These are phyloP conservation scores for Salvator merianae DNA, from an alignment of 2,113 vertebrate species.

Conservation along the genomic window DNA sequence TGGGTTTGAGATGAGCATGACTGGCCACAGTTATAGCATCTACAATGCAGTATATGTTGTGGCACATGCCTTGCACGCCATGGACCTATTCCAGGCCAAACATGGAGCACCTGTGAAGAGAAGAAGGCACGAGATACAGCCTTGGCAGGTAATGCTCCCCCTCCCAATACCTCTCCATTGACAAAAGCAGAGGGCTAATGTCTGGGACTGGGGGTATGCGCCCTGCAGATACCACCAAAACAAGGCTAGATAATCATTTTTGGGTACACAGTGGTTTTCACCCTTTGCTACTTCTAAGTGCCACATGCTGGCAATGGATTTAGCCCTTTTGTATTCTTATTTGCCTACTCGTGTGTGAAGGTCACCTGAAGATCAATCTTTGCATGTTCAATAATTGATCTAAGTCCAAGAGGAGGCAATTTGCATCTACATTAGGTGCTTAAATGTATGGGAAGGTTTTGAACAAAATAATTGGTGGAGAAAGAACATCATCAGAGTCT, in stretches of 20 bases:
- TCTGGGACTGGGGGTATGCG: background rate
- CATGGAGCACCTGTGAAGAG: background rate
- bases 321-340: no score
- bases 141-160: constrained; percentile 8
- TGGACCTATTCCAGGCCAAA: background rate
- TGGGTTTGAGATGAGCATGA: constrained; percentile 9
- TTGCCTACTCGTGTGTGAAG: no score
- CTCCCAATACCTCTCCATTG: background rate
- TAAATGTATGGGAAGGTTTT: no score
- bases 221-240: background rate
- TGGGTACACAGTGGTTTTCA: background rate
- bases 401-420: no score
- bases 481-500: no score
- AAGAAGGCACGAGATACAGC: background rate
- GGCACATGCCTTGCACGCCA: background rate
- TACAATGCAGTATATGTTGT: background rate
- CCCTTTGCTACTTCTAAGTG: no score
- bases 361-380: no score
- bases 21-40: background rate
- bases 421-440: no score
- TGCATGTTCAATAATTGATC: no score
- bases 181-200: background rate
- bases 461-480: no score
- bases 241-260: background rate
- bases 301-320: no score